phyloP scores from a whole-genome alignment of 2,113 vertebrate species.

The Boleophthalmus pectinirostris region DNA sequence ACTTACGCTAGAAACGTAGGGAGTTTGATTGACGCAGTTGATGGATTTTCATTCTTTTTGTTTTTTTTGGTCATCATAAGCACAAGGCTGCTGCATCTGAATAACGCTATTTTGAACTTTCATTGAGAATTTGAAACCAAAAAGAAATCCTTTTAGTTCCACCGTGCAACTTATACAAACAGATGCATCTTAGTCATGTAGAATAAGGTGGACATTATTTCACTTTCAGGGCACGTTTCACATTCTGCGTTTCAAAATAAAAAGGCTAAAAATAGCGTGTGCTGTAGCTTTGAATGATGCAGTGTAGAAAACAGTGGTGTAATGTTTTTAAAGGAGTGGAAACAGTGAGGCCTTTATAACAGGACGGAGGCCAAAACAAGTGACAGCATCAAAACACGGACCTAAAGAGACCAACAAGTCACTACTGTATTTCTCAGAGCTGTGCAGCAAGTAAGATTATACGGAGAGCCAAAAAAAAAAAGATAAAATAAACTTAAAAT shows the following conservation, averaged over 20 bases:
- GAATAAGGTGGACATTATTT: constrained; percentile 20
- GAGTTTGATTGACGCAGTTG: no score
- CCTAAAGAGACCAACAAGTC: not conserved
- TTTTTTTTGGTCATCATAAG: no score
- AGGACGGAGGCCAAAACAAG: constrained; percentile 2
- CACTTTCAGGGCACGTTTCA: constrained; percentile 6
- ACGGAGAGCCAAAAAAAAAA: no score
- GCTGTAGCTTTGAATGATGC: constrained; percentile 5
- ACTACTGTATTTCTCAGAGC: not conserved
- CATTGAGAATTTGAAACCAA: no score
- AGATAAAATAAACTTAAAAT: no score
- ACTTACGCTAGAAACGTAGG: no score
- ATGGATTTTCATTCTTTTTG: no score
- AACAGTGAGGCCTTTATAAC: constrained; percentile 17
- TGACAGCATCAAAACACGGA: constrained; percentile 13
- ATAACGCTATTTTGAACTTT: no score
- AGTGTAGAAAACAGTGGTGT: constrained; percentile 28
- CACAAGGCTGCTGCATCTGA: no score
- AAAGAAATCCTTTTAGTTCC: no score
- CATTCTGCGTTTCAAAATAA: constrained; percentile 3
- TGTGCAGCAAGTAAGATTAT: no score
- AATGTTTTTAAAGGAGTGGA: constrained; percentile 18
- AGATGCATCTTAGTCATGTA: not conserved
- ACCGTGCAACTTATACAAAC: no score
- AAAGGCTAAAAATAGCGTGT: constrained; percentile 22